Evolutionary conservation across 2,797 vertebrate species (phyloP).

Genomic region (Pteropus rufus): DNA sequence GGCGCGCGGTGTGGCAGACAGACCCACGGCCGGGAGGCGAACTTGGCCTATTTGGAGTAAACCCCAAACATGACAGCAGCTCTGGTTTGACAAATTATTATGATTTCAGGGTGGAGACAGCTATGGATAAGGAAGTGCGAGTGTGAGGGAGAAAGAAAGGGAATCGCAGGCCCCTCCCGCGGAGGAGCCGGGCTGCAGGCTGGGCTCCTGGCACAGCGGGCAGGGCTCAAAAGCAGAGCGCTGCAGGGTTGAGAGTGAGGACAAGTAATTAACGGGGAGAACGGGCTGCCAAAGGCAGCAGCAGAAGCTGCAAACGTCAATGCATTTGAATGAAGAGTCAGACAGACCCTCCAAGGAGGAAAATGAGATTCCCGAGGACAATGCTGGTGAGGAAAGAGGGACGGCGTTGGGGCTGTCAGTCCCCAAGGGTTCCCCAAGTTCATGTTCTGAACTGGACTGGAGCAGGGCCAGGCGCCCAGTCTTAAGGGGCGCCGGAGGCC

Average conservation of each 20-base stretch:
- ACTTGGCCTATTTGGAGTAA: neutral
- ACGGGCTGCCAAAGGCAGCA: neutral
- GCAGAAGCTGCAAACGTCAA: neutral
- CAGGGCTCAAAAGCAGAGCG: neutral
- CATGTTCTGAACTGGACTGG: neutral
- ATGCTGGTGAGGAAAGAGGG: neutral
- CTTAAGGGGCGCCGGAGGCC: neutral
- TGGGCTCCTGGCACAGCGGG: neutral
- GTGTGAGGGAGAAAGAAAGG: neutral
- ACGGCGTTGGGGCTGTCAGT: neutral
- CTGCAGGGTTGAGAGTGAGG: neutral
- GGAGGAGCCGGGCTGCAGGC: neutral
- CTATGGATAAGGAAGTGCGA: neutral
- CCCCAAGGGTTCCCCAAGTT: neutral
- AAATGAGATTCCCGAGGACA: constrained; percentile 12
- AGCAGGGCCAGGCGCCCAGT: neutral
- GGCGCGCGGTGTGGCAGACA: neutral
- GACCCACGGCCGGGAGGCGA: neutral
- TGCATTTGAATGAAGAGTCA: constrained; percentile 6
- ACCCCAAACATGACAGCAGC: neutral
- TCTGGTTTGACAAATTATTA: neutral
- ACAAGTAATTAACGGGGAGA: neutral
- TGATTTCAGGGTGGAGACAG: neutral
- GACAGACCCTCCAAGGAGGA: neutral
- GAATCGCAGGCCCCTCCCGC: neutral